Base-by-base conservation (phyloP, 2,113 vertebrate species). In the Corythornis cristatus region DNA sequence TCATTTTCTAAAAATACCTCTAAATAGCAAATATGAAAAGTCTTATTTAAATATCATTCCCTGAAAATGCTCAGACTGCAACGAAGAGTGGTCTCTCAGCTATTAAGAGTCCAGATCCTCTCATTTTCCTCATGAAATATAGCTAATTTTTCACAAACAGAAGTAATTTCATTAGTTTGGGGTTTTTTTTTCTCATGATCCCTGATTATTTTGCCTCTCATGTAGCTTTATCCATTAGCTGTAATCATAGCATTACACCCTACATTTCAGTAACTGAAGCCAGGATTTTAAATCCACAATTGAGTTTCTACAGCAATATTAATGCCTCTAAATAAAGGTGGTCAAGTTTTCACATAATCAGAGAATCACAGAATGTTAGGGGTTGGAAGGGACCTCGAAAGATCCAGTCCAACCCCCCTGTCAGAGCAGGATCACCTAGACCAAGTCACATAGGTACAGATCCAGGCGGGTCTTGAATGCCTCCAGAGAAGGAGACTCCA, bases 1-100 rank as follows among this genome's bases (percentile, higher is more conserved):
- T 89, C 17, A 17, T 46, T 91, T 80, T 73, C 94, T 89, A 94
- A 93, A 96, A 95, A 96, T 94, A 96, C 22, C 75, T 62, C 70
- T 0, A 4, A 31, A 86, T 2, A 67, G 68, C 88, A 91, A 83
- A 70, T 31, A 96, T 8, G 15, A 89, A 96, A 85, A 26, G 26
- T 40, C 23, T 48, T 92, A n/a, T 57, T 68, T 68, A 80, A 86
- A 82, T 37, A 48, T n/a, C 62, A 56, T 70, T 76, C 31, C 71
- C 11, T 70, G 22, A 21, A 25, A 71, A 35, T 8, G 22, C 43
- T 87, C 60, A 71, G 51, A 62, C 29, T 50, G 21, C 50, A 35
- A 93, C 20, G 15, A 66, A 74, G 43, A 66, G 31, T 2, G 14
- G 60, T 43, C 14, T 73, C 85, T 71, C 54, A 51, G 72, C 60